These are phyloP conservation scores for Drosophila eohydei DNA, from an alignment of 2,888 invertebrate genomes.

Conservation along the genomic window DNA sequence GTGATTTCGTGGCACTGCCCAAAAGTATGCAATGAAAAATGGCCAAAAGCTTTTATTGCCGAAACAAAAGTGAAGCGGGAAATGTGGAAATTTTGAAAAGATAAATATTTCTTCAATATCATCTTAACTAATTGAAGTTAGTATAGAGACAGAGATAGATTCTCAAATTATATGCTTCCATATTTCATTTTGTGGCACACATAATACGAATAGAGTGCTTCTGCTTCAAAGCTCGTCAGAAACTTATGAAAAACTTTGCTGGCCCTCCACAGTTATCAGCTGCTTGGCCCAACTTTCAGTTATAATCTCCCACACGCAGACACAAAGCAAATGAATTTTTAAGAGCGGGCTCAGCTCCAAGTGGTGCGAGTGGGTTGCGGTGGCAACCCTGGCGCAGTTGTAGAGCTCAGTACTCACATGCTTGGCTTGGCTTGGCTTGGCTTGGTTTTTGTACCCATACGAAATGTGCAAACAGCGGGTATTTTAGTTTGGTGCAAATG, in stretches of 20 bases:
- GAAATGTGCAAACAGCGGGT: background rate
- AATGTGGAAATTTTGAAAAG: background rate
- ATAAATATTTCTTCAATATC: background rate
- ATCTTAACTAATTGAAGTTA: background rate
- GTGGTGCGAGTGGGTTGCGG: background rate
- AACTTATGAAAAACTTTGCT: conserved; percentile 63
- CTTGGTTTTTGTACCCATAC: background rate
- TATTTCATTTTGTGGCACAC: background rate
- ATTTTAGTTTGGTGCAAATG: background rate
- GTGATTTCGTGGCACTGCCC: conserved; percentile 48
- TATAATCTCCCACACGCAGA: conserved; percentile 26
- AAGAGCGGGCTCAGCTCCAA: conserved; percentile 18
- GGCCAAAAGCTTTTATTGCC: background rate
- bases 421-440: conserved; percentile 28
- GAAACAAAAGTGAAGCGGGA: background rate
- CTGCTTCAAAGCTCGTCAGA: conserved; percentile 21
- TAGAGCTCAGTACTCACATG: conserved; percentile 28
- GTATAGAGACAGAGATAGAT: background rate
- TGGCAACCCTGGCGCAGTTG: conserved; percentile 12
- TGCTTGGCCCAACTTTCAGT: conserved; percentile 35
- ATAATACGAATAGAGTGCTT: background rate
- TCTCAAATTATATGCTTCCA: background rate
- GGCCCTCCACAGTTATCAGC: conserved; percentile 20
- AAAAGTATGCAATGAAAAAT: conserved; percentile 59
- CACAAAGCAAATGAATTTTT: conserved; percentile 66